phyloP scores from a whole-genome alignment of 2,797 vertebrate genomes.

The Pelodytes ibericus region DNA sequence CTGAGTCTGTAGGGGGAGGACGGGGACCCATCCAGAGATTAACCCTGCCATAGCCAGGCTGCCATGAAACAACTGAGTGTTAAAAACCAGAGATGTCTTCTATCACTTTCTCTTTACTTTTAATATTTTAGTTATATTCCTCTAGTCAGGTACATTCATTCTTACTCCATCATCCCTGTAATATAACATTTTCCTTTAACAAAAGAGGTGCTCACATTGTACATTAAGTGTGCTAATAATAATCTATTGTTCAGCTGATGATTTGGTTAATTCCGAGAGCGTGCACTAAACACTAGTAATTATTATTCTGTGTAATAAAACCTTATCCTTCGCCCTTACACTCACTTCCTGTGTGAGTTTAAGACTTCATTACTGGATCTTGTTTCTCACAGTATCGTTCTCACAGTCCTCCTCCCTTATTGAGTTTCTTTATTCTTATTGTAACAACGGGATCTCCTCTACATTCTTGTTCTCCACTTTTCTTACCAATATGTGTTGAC shows the following conservation, averaged over 20 bases:
- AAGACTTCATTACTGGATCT: too few relatives aligned
- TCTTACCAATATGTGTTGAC: not conserved
- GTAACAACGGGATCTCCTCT: slow-evolving; percentile 3
- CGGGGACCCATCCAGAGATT: slow-evolving; percentile 31
- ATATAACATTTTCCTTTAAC: not conserved
- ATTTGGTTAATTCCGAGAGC: too few relatives aligned
- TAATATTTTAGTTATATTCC: slow-evolving; percentile 1
- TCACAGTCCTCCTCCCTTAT: slow-evolving; percentile 6
- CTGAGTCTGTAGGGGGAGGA: slow-evolving; percentile 29
- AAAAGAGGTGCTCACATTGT: not conserved
- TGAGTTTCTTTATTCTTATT: slow-evolving; percentile 22
- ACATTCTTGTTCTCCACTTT: not conserved
- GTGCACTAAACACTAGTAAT: too few relatives aligned
- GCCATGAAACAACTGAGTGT: not conserved
- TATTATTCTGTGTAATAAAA: too few relatives aligned
- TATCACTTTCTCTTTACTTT: not conserved
- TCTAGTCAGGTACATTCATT: too few relatives aligned
- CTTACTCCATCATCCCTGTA: too few relatives aligned
- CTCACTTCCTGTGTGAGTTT: too few relatives aligned
- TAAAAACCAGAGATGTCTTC: not conserved
- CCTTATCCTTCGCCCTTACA: too few relatives aligned
- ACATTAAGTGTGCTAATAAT: too few relatives aligned
- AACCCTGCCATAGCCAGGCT: slow-evolving; percentile 25
- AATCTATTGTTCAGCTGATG: too few relatives aligned
- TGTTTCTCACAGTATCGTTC: not conserved